Conservation (phyloP, 2,113 vertebrate species). For the Seriola dumerili region DNA sequence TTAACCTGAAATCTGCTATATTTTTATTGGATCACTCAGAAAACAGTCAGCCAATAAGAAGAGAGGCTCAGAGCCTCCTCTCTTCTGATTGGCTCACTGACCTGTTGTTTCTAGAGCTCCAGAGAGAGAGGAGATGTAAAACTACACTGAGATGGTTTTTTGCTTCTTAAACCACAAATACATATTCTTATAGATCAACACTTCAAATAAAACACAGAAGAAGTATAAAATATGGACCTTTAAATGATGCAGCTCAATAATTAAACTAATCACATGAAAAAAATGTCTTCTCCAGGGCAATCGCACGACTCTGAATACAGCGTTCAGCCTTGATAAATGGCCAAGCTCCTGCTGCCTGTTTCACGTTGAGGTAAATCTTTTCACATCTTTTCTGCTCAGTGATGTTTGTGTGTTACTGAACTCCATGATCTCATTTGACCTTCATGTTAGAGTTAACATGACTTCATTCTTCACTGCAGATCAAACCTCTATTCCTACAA, state of each 20-base stretch:
- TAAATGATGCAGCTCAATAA: neutral
- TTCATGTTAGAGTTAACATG: fast-evolving
- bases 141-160: too few species aligned
- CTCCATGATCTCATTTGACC: neutral
- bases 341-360: conserved; percentile 75
- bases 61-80: too few species aligned
- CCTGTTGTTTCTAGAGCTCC: too few species aligned
- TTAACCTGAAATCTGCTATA: too few species aligned
- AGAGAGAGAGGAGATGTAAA: too few species aligned
- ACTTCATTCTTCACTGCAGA: conserved; percentile 63
- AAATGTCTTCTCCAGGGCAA: conserved; percentile 48
- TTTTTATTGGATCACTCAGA: too few species aligned
- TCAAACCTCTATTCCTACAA: conserved; percentile 77
- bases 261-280: neutral
- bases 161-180: too few species aligned
- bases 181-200: too few species aligned
- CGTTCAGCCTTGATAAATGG: conserved; percentile 72
- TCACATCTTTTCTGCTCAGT: neutral
- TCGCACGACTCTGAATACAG: conserved; percentile 50
- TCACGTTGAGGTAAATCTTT: conserved; percentile 64
- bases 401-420: neutral
- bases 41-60: too few species aligned
- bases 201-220: too few species aligned
- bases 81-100: too few species aligned
- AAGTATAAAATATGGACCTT: too few species aligned